Evolutionary conservation across 2,797 vertebrate species (phyloP), one percentile per base, ranked within the genome.

Genomic region (Gobionotothen gibberifrons): DNA sequence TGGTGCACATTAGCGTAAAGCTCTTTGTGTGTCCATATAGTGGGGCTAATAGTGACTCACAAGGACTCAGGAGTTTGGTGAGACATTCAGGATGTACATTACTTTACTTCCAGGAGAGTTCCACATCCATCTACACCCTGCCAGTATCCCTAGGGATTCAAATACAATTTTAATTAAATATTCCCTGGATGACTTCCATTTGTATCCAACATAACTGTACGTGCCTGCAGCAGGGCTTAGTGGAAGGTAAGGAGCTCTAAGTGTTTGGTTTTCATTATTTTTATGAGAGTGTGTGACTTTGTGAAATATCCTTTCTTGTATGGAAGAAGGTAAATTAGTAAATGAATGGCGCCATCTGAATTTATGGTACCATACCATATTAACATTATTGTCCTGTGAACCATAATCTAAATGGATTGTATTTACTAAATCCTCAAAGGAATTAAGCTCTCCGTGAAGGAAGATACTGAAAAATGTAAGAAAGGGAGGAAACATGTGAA

Each of bases 1-100:
- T 92, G 87, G 78, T 47, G 58, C 59, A 68, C 89, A 92, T 92
- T 87, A 92, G 85, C 0, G 59, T 79, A 69, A 79, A 83, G 83
- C 79, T 85, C 80, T 88, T 83, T 68, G 65, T 77, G 63, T 54
- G 36, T 62, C 72, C 72, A 47, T 48, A 68, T 71, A 46, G 64
- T 58, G 13, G 29, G 5, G 55, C 40, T 72, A 70, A 74, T 66
- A 81, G 66, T 85, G 83, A 85, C 69, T 76, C 71, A 60, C 42
- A 69, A 46, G 79, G 53, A 55, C 54, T 57, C 47, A 59, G 57
- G 52, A 53, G 36, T 43, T 71, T 15, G 48, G 54, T 70, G 67
- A 83, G 49, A 76, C 53, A 46, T 68, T 63, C 83, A 88, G 90
- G 85, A 91, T 88, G 81, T 82, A 78, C 84, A 86, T 89, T 87